Conservation (phyloP, 1,140 invertebrate species). For the Hydropsyche tenuis region DNA sequence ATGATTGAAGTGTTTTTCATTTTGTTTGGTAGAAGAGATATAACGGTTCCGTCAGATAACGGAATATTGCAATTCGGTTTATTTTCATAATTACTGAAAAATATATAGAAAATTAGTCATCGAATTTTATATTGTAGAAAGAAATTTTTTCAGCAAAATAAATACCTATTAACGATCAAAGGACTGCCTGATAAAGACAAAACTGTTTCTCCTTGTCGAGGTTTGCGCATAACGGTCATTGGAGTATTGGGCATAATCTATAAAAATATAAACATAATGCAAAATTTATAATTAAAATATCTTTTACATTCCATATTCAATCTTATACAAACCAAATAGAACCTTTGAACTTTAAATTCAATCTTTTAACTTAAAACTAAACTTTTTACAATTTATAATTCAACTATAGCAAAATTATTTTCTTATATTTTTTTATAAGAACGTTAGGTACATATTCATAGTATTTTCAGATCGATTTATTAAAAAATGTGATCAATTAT, state of each 20-base stretch:
- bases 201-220: slow-evolving; percentile 70
- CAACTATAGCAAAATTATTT: too few species aligned
- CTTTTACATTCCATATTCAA: too few species aligned
- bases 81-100: slow-evolving; percentile 55
- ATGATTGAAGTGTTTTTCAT: slow-evolving; percentile 62
- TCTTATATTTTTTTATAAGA: too few species aligned
- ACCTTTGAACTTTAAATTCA: too few species aligned
- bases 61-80: slow-evolving; percentile 71
- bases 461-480: too few species aligned
- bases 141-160: too few species aligned
- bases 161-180: slow-evolving; percentile 62
- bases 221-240: slow-evolving; percentile 66
- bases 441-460: too few species aligned
- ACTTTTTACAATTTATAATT: too few species aligned
- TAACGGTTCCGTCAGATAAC: slow-evolving; percentile 65
- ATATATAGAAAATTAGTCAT: not conserved
- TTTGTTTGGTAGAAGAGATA: slow-evolving; percentile 67
- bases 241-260: slow-evolving; percentile 67
- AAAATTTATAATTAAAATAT: not conserved
- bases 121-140: too few species aligned
- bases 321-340: too few species aligned
- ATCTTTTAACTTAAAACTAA: too few species aligned
- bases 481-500: too few species aligned
- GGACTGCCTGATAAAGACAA: slow-evolving; percentile 72
- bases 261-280: slow-evolving; percentile 11